These are phyloP conservation scores for Tiliqua scincoides DNA, from an alignment of 2,113 vertebrate species.

Conservation along the genomic window DNA sequence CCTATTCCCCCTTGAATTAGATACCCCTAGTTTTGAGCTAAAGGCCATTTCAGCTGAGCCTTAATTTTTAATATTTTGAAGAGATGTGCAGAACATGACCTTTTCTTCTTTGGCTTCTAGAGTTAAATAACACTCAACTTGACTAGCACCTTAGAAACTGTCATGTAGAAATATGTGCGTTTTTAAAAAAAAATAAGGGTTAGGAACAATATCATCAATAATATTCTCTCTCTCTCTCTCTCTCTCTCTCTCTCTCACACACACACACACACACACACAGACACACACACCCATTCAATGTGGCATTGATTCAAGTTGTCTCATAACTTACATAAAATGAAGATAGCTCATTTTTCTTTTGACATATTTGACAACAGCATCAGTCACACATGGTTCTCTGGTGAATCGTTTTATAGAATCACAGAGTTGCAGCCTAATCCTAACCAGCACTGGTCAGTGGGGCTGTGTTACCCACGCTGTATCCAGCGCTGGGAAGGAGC, in stretches of 20 bases:
- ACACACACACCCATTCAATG: slow-evolving; percentile 9
- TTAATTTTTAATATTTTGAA: slow-evolving; percentile 15
- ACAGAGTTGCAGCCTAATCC: no score
- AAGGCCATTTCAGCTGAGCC: no score
- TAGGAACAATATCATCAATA: slow-evolving; percentile 21
- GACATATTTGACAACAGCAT: slow-evolving; percentile 47
- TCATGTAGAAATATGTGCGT: not conserved
- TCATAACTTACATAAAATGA: slow-evolving; percentile 55
- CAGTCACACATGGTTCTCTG: no score
- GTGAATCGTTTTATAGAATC: no score
- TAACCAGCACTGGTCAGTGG: no score
- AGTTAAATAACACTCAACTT: slow-evolving; percentile 40
- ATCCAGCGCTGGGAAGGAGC: no score
- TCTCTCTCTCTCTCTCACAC: no score
- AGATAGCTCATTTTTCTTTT: slow-evolving; percentile 31
- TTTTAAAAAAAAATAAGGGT: not conserved
- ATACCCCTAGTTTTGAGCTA: no score
- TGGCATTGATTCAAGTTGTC: slow-evolving; percentile 32
- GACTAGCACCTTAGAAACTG: slow-evolving; percentile 23
- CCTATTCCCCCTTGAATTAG: no score
- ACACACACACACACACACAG: no score
- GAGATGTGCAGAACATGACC: slow-evolving; percentile 32
- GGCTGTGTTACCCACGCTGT: no score
- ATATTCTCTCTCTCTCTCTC: no score
- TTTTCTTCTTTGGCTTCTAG: slow-evolving; percentile 44